Evolutionary conservation across 2,797 vertebrate species (phyloP).

Genomic region (Characodon lateralis): DNA sequence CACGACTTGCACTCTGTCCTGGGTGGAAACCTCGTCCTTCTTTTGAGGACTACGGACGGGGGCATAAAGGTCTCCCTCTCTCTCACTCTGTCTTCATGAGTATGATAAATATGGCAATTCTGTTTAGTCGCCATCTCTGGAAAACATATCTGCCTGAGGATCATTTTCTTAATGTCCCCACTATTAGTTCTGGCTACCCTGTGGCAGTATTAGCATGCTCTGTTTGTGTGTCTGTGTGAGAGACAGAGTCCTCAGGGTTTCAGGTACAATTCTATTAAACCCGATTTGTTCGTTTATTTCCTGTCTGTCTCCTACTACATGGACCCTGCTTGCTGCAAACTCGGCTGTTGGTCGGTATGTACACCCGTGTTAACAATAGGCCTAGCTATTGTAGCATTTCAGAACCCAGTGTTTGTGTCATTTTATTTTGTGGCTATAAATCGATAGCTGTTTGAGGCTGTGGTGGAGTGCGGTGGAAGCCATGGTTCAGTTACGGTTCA

Average conservation of each 20-base stretch:
- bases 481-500: slow-evolving; percentile 66
- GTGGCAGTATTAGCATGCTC: slow-evolving; percentile 80
- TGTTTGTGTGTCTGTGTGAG: slow-evolving; percentile 41
- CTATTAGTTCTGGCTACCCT: slow-evolving; percentile 79
- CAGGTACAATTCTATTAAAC: slow-evolving; percentile 79
- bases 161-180: slow-evolving; percentile 79
- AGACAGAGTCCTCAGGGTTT: slow-evolving; percentile 63
- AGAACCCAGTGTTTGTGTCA: slow-evolving; percentile 33
- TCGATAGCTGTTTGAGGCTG: slow-evolving; percentile 57
- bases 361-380: slow-evolving; percentile 38
- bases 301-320: slow-evolving; percentile 57
- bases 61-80: slow-evolving; percentile 49
- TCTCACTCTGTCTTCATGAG: slow-evolving; percentile 64
- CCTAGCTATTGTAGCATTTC: slow-evolving; percentile 27
- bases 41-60: slow-evolving; percentile 68
- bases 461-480: slow-evolving; percentile 47
- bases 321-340: slow-evolving; percentile 37
- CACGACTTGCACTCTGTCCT: slow-evolving; percentile 43
- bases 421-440: slow-evolving; percentile 49
- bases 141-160: slow-evolving; percentile 80
- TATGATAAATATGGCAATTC: slow-evolving; percentile 84
- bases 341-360: slow-evolving; percentile 13
- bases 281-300: slow-evolving; percentile 74
- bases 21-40: slow-evolving; percentile 71
- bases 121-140: slow-evolving; percentile 78